Conservation (phyloP, 1,140 invertebrate species). For the Plutomurus gul region DNA sequence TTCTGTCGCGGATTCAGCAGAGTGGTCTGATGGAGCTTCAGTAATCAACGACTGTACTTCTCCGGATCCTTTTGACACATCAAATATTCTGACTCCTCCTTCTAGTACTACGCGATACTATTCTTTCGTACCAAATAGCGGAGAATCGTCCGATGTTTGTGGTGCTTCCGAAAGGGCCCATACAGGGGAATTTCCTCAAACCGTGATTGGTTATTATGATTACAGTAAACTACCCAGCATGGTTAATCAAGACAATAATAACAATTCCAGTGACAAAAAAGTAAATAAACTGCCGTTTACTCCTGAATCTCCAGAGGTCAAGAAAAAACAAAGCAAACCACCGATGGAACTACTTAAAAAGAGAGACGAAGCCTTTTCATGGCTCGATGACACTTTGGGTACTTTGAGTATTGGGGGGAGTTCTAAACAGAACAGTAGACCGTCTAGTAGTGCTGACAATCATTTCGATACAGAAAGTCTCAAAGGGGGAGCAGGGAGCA, state of each 20-base stretch:
- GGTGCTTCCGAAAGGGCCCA: too few species aligned
- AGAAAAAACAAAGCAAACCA: slow-evolving; percentile 26
- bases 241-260: slow-evolving; percentile 29
- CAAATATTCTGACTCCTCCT: slow-evolving; percentile 43
- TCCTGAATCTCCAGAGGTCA: slow-evolving; percentile 9
- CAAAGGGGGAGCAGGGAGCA: neutral
- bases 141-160: neutral
- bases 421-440: neutral
- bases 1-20: slow-evolving; percentile 42
- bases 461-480: neutral
- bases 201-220: neutral
- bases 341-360: slow-evolving; percentile 52
- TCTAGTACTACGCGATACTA: slow-evolving; percentile 42
- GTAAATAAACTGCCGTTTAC: neutral
- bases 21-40: slow-evolving; percentile 43
- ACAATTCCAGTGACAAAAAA: slow-evolving; percentile 25
- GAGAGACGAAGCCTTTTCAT: slow-evolving; percentile 55
- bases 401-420: slow-evolving; percentile 42
- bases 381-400: slow-evolving; percentile 53
- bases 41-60: slow-evolving; percentile 27
- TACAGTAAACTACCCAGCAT: neutral
- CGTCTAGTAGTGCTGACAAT: slow-evolving; percentile 22
- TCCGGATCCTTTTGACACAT: slow-evolving; percentile 53
- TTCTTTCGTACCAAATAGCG: slow-evolving; percentile 36
- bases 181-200: neutral